Conservation (phyloP, 2,113 vertebrate species). For the Indicator maculatus region DNA sequence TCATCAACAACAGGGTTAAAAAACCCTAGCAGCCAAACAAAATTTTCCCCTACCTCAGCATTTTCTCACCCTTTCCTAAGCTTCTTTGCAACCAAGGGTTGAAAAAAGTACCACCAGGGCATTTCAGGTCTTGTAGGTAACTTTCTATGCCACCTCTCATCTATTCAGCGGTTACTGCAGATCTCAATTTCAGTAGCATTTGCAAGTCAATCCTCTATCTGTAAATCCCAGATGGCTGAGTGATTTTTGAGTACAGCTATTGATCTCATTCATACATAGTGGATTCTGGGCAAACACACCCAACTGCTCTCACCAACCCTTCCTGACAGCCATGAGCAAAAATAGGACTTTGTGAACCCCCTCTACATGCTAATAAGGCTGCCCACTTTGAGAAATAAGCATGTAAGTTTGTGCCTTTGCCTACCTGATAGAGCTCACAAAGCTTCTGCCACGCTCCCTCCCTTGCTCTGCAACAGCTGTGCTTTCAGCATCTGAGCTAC, state of each 20-base stretch:
- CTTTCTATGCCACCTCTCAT: slow-evolving; percentile 16
- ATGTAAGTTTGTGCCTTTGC: neutral
- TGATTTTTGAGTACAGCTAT: slow-evolving; percentile 43
- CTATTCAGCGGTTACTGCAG: neutral
- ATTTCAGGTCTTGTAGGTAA: slow-evolving; percentile 42
- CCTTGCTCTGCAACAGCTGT: slow-evolving; percentile 28
- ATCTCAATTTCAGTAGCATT: slow-evolving; percentile 46
- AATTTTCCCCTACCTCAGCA: neutral
- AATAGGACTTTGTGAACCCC: neutral
- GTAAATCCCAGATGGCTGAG: slow-evolving; percentile 30
- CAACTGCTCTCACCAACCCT: neutral
- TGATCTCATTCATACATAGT: slow-evolving; percentile 30
- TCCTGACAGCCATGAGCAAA: neutral
- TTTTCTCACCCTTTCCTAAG: neutral
- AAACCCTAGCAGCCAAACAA: neutral
- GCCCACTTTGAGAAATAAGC: neutral
- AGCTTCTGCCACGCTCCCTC: slow-evolving; percentile 12
- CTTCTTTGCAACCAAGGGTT: neutral
- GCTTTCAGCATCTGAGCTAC: slow-evolving; percentile 40
- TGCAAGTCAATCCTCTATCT: slow-evolving; percentile 46
- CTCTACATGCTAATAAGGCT: neutral
- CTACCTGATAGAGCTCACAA: slow-evolving; percentile 60
- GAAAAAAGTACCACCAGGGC: neutral
- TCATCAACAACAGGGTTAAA: neutral
- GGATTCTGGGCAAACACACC: neutral